Base-by-base conservation (phyloP, 2,888 invertebrate genomes). In the Carpatolechia fugitivella region DNA sequence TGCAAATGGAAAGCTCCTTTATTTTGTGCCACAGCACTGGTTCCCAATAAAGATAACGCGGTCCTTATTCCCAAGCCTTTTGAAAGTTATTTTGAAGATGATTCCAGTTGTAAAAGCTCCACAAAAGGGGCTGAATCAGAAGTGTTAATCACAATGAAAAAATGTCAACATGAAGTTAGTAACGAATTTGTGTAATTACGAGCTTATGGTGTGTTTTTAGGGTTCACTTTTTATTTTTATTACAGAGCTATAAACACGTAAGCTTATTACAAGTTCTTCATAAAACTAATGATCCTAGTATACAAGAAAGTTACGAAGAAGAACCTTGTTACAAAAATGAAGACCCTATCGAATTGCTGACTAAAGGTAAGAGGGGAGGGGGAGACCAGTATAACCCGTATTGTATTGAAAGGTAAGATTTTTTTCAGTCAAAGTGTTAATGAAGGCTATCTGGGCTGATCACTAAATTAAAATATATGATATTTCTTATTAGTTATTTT, bases 101-200 rank as follows among this genome's bases (percentile, higher is more conserved):
- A 14, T 29, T 14, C 52, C 60, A 53, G 40, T 60, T 35, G 54
- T 66, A 0, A 16, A 3, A 24, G 29, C 6, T 33, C 35, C 11
- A 40, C 52, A n/a, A 77, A 77, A 56, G 65, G 69, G 48, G 72
- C 78, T 24, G 83, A 87, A 57, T 89, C 89, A 0, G 89, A 89
- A 78, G 82, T 88, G 75, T 74, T 85, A 13, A 90, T 90, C 35
- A 88, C 89, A 8, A 76, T 90, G 73, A 85, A 85, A 62, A 83
- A 84, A 54, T 82, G 82, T 55, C 75, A 73, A 64, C 76, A 85
- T 63, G 68, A 84, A 75, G 87, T 86, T 70, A 53, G 13, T 16
- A 31, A 29, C 20, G 1, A 1, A 8, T 11, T 41, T n/a, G 8
- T 24, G 8, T 41, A 41, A 1, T 20, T n/a, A n/a, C n/a, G n/a